Percentiles rank a stretch among this genome's conserved stretches.
These are phyloP conservation scores for Malaclemys terrapin DNA, from an alignment of 2,113 vertebrate species.

Conservation along the genomic window DNA sequence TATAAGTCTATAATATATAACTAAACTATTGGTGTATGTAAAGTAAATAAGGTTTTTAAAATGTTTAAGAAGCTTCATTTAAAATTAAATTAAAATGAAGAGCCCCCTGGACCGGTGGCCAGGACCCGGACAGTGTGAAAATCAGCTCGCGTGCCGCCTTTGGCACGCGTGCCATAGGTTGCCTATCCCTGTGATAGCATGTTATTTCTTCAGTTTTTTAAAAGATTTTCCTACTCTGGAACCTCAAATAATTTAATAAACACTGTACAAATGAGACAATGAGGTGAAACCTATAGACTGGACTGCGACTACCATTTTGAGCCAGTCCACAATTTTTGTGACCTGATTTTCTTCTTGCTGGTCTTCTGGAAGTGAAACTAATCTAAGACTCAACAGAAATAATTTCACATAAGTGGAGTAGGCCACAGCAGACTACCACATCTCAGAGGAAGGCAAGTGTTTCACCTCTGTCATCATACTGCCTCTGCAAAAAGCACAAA, in stretches of 20 bases:
- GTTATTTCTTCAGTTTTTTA: neutral
- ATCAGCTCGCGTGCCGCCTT: no score
- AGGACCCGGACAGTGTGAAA: no score
- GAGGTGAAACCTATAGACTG: neutral
- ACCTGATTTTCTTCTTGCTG: neutral
- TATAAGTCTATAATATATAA: no score
- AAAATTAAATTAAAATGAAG: no score
- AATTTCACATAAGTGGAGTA: accelerated
- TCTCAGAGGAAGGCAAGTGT: neutral
- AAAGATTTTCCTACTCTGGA: neutral
- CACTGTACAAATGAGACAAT: neutral
- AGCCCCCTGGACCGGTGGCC: no score
- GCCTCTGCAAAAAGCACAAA: neutral
- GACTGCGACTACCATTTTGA: accelerated
- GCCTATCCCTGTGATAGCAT: neutral
- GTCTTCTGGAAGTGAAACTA: accelerated
- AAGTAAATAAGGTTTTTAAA: no score
- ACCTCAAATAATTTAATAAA: neutral
- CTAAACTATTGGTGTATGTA: no score
- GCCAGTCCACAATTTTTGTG: neutral
- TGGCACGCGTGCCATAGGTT: no score
- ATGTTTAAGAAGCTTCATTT: no score
- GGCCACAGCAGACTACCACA: neutral
- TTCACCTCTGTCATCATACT: neutral
- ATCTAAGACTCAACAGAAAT: neutral